Conservation (phyloP, 1,140 invertebrate species). For the Micrasema longulum region DNA sequence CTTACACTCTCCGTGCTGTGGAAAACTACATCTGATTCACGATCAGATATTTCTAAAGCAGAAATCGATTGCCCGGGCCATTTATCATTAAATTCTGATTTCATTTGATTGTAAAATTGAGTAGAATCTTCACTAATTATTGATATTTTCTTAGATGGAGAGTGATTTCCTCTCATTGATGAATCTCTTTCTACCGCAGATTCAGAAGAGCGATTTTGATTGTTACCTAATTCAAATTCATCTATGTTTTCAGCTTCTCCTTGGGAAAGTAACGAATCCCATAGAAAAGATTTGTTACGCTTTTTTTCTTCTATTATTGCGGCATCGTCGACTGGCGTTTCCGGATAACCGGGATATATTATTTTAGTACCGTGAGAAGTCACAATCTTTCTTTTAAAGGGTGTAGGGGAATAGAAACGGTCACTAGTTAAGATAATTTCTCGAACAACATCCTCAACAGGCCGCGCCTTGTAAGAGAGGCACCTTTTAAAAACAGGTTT, state of each 20-base stretch:
- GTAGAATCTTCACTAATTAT: slow-evolving; percentile 11
- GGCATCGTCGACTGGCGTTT: slow-evolving; percentile 39
- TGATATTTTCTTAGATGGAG: background rate
- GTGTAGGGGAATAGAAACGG: slow-evolving; percentile 60
- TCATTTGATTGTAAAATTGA: slow-evolving; percentile 22
- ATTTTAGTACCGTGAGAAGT: slow-evolving; percentile 61
- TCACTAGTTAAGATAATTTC: slow-evolving; percentile 60
- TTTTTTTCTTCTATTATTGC: slow-evolving; percentile 13
- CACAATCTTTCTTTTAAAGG: slow-evolving; percentile 57
- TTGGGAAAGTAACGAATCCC: slow-evolving; percentile 51
- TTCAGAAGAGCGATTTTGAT: background rate
- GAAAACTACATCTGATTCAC: slow-evolving; percentile 28
- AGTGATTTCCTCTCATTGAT: background rate
- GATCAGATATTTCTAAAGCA: slow-evolving; percentile 21
- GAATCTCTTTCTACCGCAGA: background rate
- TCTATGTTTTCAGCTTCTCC: slow-evolving; percentile 37
- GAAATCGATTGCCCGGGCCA: slow-evolving; percentile 2
- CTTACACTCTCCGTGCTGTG: slow-evolving; percentile 43
- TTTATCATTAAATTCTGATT: slow-evolving; percentile 13
- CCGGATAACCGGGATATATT: slow-evolving; percentile 49
- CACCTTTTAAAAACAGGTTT: slow-evolving; percentile 43
- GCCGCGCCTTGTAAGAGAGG: slow-evolving; percentile 25
- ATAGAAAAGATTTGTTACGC: slow-evolving; percentile 57
- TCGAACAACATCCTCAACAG: slow-evolving; percentile 55
- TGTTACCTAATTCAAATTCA: slow-evolving; percentile 11